A percentile compares a stretch with the other conserved stretches of the same genome.
These are phyloP conservation scores for Formica exsecta DNA, from an alignment of 1,140 invertebrate genomes.

Conservation along the genomic window DNA sequence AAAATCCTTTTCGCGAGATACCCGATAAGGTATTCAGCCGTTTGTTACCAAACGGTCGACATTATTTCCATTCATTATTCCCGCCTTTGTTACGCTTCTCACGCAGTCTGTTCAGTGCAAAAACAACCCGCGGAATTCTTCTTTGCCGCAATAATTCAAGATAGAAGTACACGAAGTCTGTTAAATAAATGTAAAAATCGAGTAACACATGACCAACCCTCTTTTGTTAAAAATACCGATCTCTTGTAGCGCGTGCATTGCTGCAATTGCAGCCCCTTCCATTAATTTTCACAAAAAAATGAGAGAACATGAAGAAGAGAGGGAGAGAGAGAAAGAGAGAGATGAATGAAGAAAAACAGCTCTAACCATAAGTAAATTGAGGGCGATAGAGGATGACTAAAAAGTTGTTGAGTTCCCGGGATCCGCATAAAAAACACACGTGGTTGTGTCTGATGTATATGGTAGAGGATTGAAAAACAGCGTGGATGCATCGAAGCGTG, in stretches of 20 bases:
- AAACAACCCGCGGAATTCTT: conserved; percentile 19
- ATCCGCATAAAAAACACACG: conserved; percentile 63
- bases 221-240: conserved; percentile 52
- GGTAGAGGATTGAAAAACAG: conserved; percentile 55
- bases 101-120: conserved; percentile 9
- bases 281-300: conserved; percentile 61
- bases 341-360: background rate
- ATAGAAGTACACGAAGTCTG: background rate
- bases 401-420: conserved; percentile 65
- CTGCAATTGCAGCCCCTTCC: conserved; percentile 24
- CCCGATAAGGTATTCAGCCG: background rate
- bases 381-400: conserved; percentile 36
- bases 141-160: conserved; percentile 41
- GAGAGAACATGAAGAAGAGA: background rate
- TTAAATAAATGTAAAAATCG: conserved; percentile 47
- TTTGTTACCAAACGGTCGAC: conserved; percentile 30
- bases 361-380: conserved; percentile 41
- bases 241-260: conserved; percentile 6
- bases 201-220: conserved; percentile 31
- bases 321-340: background rate
- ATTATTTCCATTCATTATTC: conserved; percentile 38
- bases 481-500: conserved; percentile 44
- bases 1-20: conserved; percentile 32
- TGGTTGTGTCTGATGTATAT: conserved; percentile 34
- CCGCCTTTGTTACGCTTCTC: conserved; percentile 42